Evolutionary conservation across 2,113 vertebrate species (phyloP), one percentile per base, ranked within the genome.

Genomic region (Actinemys pallida): DNA sequence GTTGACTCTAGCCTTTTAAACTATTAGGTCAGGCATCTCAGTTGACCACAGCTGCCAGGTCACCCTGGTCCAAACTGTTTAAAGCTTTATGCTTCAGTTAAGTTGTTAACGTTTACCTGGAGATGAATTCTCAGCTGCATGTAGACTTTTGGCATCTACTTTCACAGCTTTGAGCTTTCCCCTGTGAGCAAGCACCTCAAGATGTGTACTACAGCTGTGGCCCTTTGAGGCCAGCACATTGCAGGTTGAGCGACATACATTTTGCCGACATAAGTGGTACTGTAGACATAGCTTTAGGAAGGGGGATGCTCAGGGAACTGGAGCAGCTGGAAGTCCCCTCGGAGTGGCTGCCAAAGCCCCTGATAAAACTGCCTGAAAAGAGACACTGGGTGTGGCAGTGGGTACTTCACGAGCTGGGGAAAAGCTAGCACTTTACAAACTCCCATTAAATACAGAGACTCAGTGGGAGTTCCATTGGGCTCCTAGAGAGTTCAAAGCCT

Each of bases 91-190:
- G 83, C 39, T 88, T 90, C 72, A 59, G 31, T 78, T 76, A 53
- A 89, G 50, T 35, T 10, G 10, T 4, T 22, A 1, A n/a, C 62
- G 84, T 75, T 59, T 78, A 91, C 0, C 1, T 59, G 42, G 4
- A 49, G 65, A 3, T 52, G 83, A 47, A 53, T 42, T 39, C 35
- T 42, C 39, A 10, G n/a, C 35, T 39, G n/a, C 35, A 22, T 8
- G 69, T 42, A 75, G 69, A 75, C 69, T 72, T 72, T 22, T 22
- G 19, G n/a, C 35, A 39, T 72, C n/a, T 19, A 39, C 35, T 50
- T 81, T 35, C 29, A 25, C 76, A 53, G 0, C 0, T 27, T 87
- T 1, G 0, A 16, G 49, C 6, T 84, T 62, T 62, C 49, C 1
- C 0, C 72, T 91, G 84, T 27, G 52, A 86, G 45, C 2, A 45